A percentile compares a stretch with the other conserved stretches of the same genome.
phyloP scores from a whole-genome alignment of 2,113 vertebrate genomes.

The Progne subis region DNA sequence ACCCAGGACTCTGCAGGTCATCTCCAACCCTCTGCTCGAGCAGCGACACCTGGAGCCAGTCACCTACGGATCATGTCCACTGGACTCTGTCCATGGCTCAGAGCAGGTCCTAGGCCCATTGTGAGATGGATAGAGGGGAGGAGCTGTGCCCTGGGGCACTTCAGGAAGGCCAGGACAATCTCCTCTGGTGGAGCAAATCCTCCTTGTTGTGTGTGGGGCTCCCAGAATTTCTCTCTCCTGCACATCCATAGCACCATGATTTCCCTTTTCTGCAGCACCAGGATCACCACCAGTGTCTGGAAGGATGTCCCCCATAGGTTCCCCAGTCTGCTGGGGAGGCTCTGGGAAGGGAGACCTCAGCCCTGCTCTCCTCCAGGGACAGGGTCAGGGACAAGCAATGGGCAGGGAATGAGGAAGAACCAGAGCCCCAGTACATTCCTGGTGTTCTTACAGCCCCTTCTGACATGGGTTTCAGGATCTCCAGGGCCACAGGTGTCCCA shows the following conservation, averaged over 20 bases:
- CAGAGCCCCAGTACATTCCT: background rate
- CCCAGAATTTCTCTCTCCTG: background rate
- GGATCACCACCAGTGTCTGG: accelerated
- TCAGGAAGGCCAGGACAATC: background rate
- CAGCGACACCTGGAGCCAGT: background rate
- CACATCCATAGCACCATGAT: accelerated
- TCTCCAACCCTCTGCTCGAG: background rate
- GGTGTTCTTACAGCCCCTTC: background rate
- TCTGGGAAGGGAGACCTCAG: background rate
- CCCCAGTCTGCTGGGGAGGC: background rate
- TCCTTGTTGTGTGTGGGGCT: background rate
- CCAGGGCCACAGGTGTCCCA: background rate
- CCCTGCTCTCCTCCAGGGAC: background rate
- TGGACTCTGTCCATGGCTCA: background rate
- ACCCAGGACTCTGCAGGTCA: background rate
- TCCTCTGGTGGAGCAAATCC: background rate
- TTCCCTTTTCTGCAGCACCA: background rate
- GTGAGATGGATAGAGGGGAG: background rate
- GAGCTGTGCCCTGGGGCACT: background rate
- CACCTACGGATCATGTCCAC: accelerated
- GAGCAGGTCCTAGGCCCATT: background rate
- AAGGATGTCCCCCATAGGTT: accelerated
- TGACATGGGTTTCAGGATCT: background rate
- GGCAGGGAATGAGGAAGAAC: background rate
- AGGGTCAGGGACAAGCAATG: background rate